A percentile compares a stretch with the other conserved stretches of the same genome.
phyloP scores from a whole-genome alignment of 2,797 vertebrate genomes.

The Sarcophilus harrisii region DNA sequence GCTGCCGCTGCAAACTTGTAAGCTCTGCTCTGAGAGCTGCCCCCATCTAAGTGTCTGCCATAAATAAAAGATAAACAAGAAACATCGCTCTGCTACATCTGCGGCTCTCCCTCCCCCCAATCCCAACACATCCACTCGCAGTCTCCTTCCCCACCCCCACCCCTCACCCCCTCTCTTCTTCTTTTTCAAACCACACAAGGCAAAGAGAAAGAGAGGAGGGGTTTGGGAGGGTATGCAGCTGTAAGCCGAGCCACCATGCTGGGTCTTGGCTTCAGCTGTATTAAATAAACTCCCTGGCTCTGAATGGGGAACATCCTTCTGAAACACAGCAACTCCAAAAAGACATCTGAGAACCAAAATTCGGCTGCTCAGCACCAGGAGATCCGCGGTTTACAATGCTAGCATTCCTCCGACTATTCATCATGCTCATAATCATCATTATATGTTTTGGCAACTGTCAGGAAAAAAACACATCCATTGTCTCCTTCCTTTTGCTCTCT shows the following conservation, averaged over 20 bases:
- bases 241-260: conserved; percentile 64
- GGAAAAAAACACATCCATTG: conserved; percentile 60
- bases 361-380: conserved; percentile 72
- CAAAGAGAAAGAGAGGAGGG: conserved; percentile 13
- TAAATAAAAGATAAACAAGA: conserved; percentile 83
- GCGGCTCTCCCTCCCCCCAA: conserved; percentile 1
- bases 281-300: conserved; percentile 81
- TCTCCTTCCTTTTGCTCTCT: conserved; percentile 16
- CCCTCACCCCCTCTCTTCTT: conserved; percentile 6
- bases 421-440: conserved; percentile 70
- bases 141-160: not conserved
- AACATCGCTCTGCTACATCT: conserved; percentile 63
- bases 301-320: conserved; percentile 62
- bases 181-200: conserved; percentile 60
- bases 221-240: conserved; percentile 69
- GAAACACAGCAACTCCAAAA: conserved; percentile 55
- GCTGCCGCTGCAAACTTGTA: conserved; percentile 43
- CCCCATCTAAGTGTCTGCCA: conserved; percentile 72
- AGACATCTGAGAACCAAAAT: conserved; percentile 77
- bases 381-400: conserved; percentile 68
- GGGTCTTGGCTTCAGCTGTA: conserved; percentile 79
- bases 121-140: not conserved
- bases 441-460: conserved; percentile 70
- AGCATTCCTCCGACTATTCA: conserved; percentile 67
- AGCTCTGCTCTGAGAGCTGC: conserved; percentile 68